These are phyloP conservation scores for Diceros bicornis DNA, from an alignment of 2,797 vertebrate genomes.

Conservation along the genomic window DNA sequence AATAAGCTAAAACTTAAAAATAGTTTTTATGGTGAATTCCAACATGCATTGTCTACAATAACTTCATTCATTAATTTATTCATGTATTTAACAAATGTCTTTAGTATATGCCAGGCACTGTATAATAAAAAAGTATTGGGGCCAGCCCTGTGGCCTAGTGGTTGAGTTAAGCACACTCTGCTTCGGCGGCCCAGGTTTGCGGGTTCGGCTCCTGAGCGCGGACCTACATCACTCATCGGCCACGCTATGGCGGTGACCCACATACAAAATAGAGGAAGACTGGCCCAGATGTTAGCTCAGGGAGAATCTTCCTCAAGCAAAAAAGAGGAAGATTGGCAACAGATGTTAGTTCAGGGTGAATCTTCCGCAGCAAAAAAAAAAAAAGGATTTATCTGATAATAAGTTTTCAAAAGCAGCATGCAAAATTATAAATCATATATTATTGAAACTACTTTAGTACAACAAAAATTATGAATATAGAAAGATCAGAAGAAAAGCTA, in stretches of 20 bases:
- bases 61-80: background rate
- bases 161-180: too few relatives aligned
- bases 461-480: background rate
- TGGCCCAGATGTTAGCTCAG: too few relatives aligned
- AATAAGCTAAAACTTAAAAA: conserved; percentile 29
- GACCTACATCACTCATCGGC: too few relatives aligned
- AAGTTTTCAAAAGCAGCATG: background rate
- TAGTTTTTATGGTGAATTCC: background rate
- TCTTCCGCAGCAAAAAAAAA: too few relatives aligned
- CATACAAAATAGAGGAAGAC: too few relatives aligned
- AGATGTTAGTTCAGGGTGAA: too few relatives aligned
- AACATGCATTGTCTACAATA: background rate
- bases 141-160: too few relatives aligned
- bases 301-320: too few relatives aligned
- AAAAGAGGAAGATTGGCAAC: too few relatives aligned
- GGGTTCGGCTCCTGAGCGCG: too few relatives aligned
- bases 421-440: background rate
- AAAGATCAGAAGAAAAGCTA: background rate
- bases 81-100: background rate
- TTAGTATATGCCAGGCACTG: background rate
- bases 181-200: too few relatives aligned
- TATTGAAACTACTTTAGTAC: background rate
- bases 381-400: background rate
- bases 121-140: background rate
- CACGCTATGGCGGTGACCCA: too few relatives aligned